Conservation (phyloP, 2,113 vertebrate species). For the Microtus montanus region DNA sequence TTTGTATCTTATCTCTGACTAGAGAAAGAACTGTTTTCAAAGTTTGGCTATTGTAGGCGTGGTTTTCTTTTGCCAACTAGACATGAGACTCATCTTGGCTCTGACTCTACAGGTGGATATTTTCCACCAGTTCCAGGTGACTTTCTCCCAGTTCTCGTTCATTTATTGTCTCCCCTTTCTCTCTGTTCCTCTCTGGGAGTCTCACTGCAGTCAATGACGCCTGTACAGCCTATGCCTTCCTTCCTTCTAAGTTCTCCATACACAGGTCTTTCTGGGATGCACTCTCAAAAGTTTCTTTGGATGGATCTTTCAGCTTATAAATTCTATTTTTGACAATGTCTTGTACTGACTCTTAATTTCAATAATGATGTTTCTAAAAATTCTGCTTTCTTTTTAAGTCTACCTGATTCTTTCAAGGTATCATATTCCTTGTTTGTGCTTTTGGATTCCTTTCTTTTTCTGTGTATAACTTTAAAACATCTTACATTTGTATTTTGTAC, state of each 20-base stretch:
- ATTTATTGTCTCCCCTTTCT: not conserved
- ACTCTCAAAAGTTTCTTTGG: not conserved
- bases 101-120: not conserved
- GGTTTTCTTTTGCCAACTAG: not conserved
- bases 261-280: not conserved
- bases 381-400: constrained; percentile 5
- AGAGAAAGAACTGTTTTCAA: not conserved
- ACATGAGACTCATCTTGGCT: not conserved
- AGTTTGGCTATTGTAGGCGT: not conserved
- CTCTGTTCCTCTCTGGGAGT: not conserved
- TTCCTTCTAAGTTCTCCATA: not conserved
- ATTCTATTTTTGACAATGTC: not conserved
- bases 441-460: not conserved
- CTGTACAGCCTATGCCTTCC: not conserved
- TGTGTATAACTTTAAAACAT: not conserved
- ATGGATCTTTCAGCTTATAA: not conserved
- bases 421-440: not conserved
- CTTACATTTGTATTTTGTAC: not conserved
- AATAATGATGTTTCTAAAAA: constrained; percentile 16
- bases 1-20: not conserved
- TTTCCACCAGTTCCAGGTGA: not conserved
- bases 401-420: not conserved
- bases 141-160: not conserved
- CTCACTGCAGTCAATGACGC: not conserved
- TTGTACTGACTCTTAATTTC: constrained; percentile 9